Base-by-base conservation (phyloP, 2,888 invertebrate species). In the Galerucella calmariensis region DNA sequence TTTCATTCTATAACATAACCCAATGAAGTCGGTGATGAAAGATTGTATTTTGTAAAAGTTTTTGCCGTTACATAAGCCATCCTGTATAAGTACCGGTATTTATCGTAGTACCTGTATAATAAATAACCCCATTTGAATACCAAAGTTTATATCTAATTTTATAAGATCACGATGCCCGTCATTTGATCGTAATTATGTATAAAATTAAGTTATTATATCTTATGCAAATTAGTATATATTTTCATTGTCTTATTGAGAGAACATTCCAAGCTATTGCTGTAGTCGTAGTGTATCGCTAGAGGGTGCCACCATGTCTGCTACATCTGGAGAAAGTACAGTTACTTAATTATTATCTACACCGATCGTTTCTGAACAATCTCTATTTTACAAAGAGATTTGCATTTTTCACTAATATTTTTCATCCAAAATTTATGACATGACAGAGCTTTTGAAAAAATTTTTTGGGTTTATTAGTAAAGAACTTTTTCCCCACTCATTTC, bases 261-360 rank as follows among this genome's bases (percentile, higher is more conserved):
- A 61, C 24, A 62, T n/a, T 62, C 14, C 62, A 41, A 62, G 41
- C 3, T 48, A 48, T 48, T 48, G 48, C 48, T 48, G 11, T 11
- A 61, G 61, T 63, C 9, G 16, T 63, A 16, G 44, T 63, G n/a
- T 41, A 63, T 63, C 20, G 63, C 63, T 65, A 65, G 63, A 65
- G 63, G 63, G 63, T 65, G 63, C 63, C 63, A 65, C 63, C 63
- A 20, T 65, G 63, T 46, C 63, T 46, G 63, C 20, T 46, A 11
- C 27, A 46, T 65, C 63, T 41, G 20, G 20, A 46, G 20, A 65
- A 65, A 65, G 46, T 44, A 65, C 63, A 65, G 63, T 65, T 65
- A 46, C 9, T 65, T 65, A 41, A 65, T 65, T 62, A 62, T 14
- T 48, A 48, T 16, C 10, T 27, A 27, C 10, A 56, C 56, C 20